phyloP scores from a whole-genome alignment of 2,797 vertebrate species.

The Monodelphis domestica region DNA sequence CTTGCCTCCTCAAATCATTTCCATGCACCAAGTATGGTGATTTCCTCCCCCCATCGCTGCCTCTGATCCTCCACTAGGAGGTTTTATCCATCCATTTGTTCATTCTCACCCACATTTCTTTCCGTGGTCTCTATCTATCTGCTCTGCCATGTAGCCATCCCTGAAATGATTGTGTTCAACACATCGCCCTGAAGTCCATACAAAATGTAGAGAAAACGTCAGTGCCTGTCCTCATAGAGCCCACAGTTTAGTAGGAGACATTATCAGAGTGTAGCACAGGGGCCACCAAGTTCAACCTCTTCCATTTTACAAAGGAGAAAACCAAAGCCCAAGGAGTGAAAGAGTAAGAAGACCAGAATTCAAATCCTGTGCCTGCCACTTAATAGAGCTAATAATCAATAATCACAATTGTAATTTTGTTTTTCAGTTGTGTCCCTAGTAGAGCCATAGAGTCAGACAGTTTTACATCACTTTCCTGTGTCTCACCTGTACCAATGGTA shows the following conservation, averaged over 20 bases:
- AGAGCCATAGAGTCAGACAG: too few species aligned
- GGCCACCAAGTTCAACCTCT: neutral
- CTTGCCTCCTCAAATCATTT: neutral
- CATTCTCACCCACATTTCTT: too few species aligned
- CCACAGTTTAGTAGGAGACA: neutral
- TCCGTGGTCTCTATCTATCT: too few species aligned
- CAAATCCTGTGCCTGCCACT: neutral
- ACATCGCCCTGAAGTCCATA: neutral
- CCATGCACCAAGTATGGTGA: neutral
- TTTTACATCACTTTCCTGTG: too few species aligned
- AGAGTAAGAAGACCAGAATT: neutral
- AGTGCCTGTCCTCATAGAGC: neutral
- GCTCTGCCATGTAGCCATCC: too few species aligned
- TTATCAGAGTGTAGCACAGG: neutral
- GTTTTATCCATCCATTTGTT: too few species aligned
- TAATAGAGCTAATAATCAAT: neutral
- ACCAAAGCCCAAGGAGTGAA: neutral
- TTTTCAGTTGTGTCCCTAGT: too few species aligned
- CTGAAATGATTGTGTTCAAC: neutral
- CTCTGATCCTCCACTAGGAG: neutral
- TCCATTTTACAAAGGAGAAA: slow-evolving; percentile 1
- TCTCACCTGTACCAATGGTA: too few species aligned
- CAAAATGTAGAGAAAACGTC: neutral
- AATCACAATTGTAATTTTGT: neutral
- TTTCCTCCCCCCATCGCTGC: neutral